Percentiles rank a stretch among this genome's conserved stretches.
Evolutionary conservation across 1,140 invertebrate genomes (phyloP).

Genomic region (Dendroctonus valens): DNA sequence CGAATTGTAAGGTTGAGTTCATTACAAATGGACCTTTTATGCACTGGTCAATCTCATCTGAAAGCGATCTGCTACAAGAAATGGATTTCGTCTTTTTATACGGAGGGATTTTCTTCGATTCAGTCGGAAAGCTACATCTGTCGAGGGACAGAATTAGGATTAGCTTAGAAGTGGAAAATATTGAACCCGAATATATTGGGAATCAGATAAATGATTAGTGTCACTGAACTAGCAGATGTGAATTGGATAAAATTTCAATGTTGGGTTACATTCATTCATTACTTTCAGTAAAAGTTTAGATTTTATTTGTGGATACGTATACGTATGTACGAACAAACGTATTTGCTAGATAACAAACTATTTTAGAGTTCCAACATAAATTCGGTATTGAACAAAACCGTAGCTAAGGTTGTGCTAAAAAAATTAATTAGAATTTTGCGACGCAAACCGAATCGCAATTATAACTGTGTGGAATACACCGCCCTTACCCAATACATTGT

Average conservation of each 20-base stretch:
- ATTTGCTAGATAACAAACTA: too few relatives aligned
- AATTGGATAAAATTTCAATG: too few relatives aligned
- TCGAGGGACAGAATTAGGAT: slow-evolving; percentile 14
- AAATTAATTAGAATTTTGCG: slow-evolving; percentile 44
- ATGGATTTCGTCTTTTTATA: slow-evolving; percentile 48
- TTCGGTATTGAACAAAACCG: too few relatives aligned
- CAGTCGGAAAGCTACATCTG: slow-evolving; percentile 30
- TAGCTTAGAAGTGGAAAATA: slow-evolving; percentile 28
- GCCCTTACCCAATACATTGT: slow-evolving; percentile 46
- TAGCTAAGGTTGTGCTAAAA: too few relatives aligned
- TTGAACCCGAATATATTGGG: not conserved
- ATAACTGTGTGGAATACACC: slow-evolving; percentile 47
- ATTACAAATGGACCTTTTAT: slow-evolving; percentile 51
- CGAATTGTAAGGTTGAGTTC: slow-evolving; percentile 44
- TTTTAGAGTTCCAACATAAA: too few relatives aligned
- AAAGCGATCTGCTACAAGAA: slow-evolving; percentile 50
- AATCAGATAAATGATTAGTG: too few relatives aligned
- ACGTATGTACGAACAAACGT: too few relatives aligned
- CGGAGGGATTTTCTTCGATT: slow-evolving; percentile 43
- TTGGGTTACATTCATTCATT: too few relatives aligned
- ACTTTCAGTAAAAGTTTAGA: too few relatives aligned
- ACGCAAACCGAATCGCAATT: slow-evolving; percentile 48
- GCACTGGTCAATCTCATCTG: slow-evolving; percentile 50
- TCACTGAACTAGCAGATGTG: too few relatives aligned
- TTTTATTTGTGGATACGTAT: too few relatives aligned